phyloP scores from a whole-genome alignment of 1,140 invertebrate species.

The Neotoxoptera formosana region DNA sequence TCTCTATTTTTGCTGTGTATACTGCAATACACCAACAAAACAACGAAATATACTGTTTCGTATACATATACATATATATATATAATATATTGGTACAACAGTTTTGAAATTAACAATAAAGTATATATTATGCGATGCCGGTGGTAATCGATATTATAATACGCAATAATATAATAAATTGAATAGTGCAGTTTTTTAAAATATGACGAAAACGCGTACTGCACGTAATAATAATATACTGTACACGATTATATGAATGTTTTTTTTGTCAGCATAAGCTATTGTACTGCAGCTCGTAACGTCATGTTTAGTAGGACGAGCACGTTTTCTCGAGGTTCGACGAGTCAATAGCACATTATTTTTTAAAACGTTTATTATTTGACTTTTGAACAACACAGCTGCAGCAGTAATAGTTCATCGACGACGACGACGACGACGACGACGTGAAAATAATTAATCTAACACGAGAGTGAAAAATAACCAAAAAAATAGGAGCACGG shows the following conservation, averaged over 20 bases:
- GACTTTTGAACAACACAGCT: neutral
- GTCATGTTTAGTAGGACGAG: neutral
- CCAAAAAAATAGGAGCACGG: neutral
- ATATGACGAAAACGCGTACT: neutral
- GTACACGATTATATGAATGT: neutral
- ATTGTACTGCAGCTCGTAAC: neutral
- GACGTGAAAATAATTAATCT: neutral
- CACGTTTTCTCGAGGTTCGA: neutral
- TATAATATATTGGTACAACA: neutral
- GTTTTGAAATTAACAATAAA: neutral
- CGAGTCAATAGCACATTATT: neutral
- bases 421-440: neutral
- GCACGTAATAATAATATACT: neutral
- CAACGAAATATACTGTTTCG: neutral
- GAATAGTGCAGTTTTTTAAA: neutral
- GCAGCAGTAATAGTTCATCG: neutral
- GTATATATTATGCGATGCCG: neutral
- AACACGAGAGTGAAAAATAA: neutral
- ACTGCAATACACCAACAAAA: neutral
- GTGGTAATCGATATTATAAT: too few relatives aligned
- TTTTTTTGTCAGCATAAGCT: neutral
- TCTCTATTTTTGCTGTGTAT: neutral
- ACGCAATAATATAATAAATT: too few relatives aligned
- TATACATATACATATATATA: too few relatives aligned
- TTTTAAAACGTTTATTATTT: neutral